Base-by-base conservation (phyloP, 2,888 invertebrate species). In the Uropetala carovei region DNA sequence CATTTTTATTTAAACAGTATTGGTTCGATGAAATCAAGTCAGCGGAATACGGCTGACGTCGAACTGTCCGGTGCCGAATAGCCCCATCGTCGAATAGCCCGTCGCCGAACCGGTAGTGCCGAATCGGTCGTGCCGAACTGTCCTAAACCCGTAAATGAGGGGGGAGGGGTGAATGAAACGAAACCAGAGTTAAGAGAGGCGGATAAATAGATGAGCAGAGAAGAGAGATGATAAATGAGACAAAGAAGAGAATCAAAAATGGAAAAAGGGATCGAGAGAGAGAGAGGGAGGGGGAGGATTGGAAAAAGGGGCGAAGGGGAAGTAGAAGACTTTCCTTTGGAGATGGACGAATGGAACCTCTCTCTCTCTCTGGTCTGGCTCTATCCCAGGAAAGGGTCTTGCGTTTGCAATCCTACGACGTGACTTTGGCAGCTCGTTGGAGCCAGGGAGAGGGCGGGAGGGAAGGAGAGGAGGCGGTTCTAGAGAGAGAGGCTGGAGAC, bases 391-490 rank as follows among this genome's bases (percentile, higher is more conserved):
- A 58, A 64, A 89, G 86, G 64, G 89, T 89, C 89, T 89, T 89
- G 89, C 89, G 89, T 68, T 89, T 64, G 89, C 89, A 64, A 89
- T 89, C 89, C 89, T 64, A 43, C 89, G n/a, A 64, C n/a, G 30
- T 64, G 64, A 60, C n/a, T 86, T 86, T 86, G 64, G 43, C 89
- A 89, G 64, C 89, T 60, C 58, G 57, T 58, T 91, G 91, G 91
- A 64, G 30, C 82, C 82, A 59, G 11, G 10, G 75, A 81, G 16
- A 57, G 58, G 81, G 81, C 18, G 91, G 27, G 91, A 57, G 13
- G 9, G 81, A 30, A 30, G 27, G 30, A 30, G 81, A n/a, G 81
- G 22, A 81, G 81, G n/a, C 14, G 43, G 43, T 3, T 5, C 43
- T 1, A 43, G 43, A 43, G 43, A 43, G n/a, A 75, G 56, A 57